phyloP scores from a whole-genome alignment of 2,888 invertebrate genomes.

The Thecophora atra region DNA sequence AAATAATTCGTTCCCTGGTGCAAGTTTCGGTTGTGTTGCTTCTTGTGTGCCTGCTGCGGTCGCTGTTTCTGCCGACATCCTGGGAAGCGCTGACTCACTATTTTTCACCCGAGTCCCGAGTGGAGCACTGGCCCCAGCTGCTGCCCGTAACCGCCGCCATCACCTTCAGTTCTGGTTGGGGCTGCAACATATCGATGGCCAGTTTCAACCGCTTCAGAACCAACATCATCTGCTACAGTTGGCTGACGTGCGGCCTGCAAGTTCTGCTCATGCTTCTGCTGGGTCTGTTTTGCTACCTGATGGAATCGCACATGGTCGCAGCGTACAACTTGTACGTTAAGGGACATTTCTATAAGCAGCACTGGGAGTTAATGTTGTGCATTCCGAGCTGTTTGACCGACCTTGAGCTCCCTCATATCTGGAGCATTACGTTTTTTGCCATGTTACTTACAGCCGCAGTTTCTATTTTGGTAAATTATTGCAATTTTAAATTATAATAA shows the following conservation, averaged over 20 bases:
- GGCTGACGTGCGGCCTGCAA: constrained; percentile 54
- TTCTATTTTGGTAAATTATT: constrained; percentile 80
- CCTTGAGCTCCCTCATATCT: constrained; percentile 72
- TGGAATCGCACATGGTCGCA: constrained; percentile 68
- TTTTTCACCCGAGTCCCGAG: constrained; percentile 33
- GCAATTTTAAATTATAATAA: no score
- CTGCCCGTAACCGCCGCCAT: constrained; percentile 68
- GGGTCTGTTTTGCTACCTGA: constrained; percentile 75
- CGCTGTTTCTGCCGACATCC: constrained; percentile 55
- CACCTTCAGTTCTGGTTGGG: constrained; percentile 87
- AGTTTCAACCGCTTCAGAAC: constrained; percentile 82
- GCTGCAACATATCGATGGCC: constrained; percentile 81
- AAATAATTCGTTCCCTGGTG: constrained; percentile 51
- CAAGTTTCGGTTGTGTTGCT: constrained; percentile 48
- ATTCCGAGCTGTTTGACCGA: constrained; percentile 52
- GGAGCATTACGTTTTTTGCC: constrained; percentile 79
- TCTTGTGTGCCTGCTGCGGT: constrained; percentile 49
- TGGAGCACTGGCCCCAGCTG: constrained; percentile 23
- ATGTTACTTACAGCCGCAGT: constrained; percentile 79
- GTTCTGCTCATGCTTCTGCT: constrained; percentile 60
- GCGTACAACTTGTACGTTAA: background rate
- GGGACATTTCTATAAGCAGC: constrained; percentile 14
- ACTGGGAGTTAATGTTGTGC: constrained; percentile 53
- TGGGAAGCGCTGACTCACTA: constrained; percentile 43
- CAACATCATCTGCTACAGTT: constrained; percentile 69